Base-by-base conservation (phyloP, 2,113 vertebrate species). In the Pardalotus punctatus region DNA sequence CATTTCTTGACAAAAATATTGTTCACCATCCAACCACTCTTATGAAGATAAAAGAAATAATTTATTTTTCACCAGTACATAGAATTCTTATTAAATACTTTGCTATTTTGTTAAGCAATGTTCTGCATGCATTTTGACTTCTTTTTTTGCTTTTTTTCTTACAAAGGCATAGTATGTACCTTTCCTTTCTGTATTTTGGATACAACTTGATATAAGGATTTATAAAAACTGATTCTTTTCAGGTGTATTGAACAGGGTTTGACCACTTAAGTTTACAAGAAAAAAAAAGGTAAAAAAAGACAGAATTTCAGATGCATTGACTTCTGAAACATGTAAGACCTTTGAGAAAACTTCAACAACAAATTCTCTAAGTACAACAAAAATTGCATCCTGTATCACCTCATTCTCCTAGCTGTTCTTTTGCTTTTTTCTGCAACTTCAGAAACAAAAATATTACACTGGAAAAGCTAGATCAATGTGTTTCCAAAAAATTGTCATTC, bases 1-100 rank as follows among this genome's bases (percentile, higher is more conserved):
- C 14, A 14, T 96, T 96, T 97, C 87, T 94, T 95, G 69, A 94
- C 48, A 96, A 91, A 96, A 93, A 33, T 77, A 88, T 79, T 95
- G 67, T 86, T 97, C 25, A 53, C 77, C 70, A 89, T 90, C 61
- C 5, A 29, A 80, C 9, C 29, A 79, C 62, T 71, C 66, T 86
- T 93, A 90, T 9, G 64, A 92, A 80, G 50, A 57, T 71, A 60
- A 72, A 42, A 87, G 31, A 76, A 78, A 65, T 54, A 73, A 65
- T 74, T 72, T 89, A 24, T 90, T 97, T 89, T 95, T 23, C 29
- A 90, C 61, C 12, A 85, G 53, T 88, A 89, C 38, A 78, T 64
- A 84, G 69, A 81, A 86, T 94, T 76, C 74, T 94, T 93, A 43
- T 95, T 84, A 93, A 81, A 65, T 79, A 69, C 36, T 94, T 95